Base-by-base conservation (phyloP, 2,797 vertebrate species). In the Acestrorhynchus altus region DNA sequence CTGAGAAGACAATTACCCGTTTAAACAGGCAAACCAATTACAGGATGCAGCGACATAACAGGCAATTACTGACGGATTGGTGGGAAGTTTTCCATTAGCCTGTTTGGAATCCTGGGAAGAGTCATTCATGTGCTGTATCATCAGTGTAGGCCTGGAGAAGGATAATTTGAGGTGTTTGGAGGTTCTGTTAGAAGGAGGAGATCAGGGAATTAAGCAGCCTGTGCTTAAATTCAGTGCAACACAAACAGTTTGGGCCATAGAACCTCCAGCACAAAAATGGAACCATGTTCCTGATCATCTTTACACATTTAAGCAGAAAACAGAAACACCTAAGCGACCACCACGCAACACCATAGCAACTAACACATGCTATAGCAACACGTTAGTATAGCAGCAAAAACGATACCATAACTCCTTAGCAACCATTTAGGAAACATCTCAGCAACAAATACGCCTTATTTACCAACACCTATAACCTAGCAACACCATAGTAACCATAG, bases 1-100 rank as follows among this genome's bases (percentile, higher is more conserved):
- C 69, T 75, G 39, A 15, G 28, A 46, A 20, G 66, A 20, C 71
- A 69, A 68, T 15, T 64, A 40, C 77, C 76, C 42, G 52, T 61
- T 42, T 51, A 51, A 46, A 46, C 20, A 57, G 60, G 35, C 13
- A 9, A 64, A 66, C n/a, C 46, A 75, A 72, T 72, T 73, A 74
- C 10, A 61, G 39, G 56, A 71, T 63, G 8, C 61, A 52, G 39
- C 71, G 39, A 54, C 18, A 64, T 73, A 28, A 54, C 39, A 54
- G 9, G 18, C 24, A 42, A 54, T 71, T 61, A 76, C 15, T 12
- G 56, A 15, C 49, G 47, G 31, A 11, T 28, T 22, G 46, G 40
- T 13, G 6, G 51, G 54, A 59, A 40, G 24, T 35, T n/a, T 28
- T 49, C n/a, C 13, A 28, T 59, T 59, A n/a, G 31, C 60, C 9